These are phyloP conservation scores for Hystrix cristata DNA, from an alignment of 2,113 vertebrate species.

Conservation along the genomic window DNA sequence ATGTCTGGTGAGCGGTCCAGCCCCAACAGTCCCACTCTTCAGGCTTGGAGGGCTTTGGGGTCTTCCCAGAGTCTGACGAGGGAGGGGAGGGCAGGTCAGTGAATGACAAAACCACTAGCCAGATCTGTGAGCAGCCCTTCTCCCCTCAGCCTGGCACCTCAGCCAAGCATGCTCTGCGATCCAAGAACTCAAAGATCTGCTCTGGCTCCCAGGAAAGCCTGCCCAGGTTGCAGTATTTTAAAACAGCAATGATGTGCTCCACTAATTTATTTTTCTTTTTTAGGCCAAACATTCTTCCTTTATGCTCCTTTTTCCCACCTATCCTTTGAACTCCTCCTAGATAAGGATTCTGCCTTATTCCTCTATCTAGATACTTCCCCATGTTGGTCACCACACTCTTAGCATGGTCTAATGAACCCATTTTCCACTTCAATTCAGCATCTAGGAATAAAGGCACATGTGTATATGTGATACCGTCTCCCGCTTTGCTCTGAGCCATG, in stretches of 20 bases:
- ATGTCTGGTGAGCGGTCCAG: not conserved
- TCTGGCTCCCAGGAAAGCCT: not conserved
- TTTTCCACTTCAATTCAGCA: not conserved
- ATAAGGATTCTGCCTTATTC: not conserved
- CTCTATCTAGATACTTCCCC: not conserved
- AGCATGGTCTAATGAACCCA: not conserved
- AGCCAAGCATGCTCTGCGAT: not conserved
- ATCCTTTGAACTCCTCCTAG: not conserved
- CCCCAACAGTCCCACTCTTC: not conserved
- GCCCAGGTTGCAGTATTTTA: not conserved
- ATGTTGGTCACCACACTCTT: not conserved
- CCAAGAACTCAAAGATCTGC: not conserved
- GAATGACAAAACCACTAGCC: not conserved
- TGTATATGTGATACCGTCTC: not conserved
- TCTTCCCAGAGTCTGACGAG: not conserved
- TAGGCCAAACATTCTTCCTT: not conserved
- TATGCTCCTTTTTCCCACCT: not conserved
- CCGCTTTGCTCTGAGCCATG: not conserved
- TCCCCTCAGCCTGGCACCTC: not conserved
- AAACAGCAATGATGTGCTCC: not conserved
- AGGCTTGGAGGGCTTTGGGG: not conserved
- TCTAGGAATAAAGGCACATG: not conserved
- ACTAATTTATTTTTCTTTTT: not conserved
- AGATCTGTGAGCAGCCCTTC: not conserved
- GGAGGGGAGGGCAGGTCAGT: accelerated